A percentile compares a stretch with the other conserved stretches of the same genome.
Conservation (phyloP, 2,113 vertebrate genomes). For the Halcyon senegalensis region DNA sequence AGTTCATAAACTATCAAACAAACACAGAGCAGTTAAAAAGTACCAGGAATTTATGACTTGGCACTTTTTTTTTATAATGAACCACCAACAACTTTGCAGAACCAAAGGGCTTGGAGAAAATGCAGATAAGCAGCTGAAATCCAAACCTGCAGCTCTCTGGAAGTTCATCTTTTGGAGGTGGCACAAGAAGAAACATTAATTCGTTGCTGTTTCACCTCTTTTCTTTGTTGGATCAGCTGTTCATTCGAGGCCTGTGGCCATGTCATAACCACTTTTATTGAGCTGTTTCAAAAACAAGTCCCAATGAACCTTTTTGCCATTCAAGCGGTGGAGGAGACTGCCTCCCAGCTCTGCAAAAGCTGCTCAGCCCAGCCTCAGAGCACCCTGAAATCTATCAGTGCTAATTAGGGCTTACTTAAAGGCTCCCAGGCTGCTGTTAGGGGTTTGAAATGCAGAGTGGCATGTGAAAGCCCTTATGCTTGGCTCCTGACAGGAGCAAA, state of each 20-base stretch:
- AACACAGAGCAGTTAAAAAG: not conserved
- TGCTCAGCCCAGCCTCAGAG: constrained; percentile 22
- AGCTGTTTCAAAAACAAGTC: constrained; percentile 30
- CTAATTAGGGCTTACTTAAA: constrained; percentile 65
- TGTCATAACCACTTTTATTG: constrained; percentile 50
- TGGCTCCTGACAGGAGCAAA: constrained; percentile 59
- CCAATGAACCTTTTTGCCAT: constrained; percentile 53
- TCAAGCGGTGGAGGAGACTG: constrained; percentile 42
- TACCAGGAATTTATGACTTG: not conserved
- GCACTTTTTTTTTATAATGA: not conserved
- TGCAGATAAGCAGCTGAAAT: not conserved
- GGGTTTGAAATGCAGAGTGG: constrained; percentile 52
- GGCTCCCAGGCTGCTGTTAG: constrained; percentile 9
- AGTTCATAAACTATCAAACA: not conserved
- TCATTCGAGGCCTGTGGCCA: constrained; percentile 54
- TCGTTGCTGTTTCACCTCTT: constrained; percentile 29
- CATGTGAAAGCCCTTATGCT: constrained; percentile 11
- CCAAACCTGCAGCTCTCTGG: not conserved
- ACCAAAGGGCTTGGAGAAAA: not conserved
- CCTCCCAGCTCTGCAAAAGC: constrained; percentile 29
- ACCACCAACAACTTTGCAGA: not conserved
- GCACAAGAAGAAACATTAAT: not conserved
- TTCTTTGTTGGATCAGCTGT: constrained; percentile 45
- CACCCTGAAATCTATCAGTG: constrained; percentile 60
- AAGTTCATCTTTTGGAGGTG: not conserved